These are phyloP conservation scores for Pollenia labialis DNA, from an alignment of 2,888 invertebrate species.

Conservation along the genomic window DNA sequence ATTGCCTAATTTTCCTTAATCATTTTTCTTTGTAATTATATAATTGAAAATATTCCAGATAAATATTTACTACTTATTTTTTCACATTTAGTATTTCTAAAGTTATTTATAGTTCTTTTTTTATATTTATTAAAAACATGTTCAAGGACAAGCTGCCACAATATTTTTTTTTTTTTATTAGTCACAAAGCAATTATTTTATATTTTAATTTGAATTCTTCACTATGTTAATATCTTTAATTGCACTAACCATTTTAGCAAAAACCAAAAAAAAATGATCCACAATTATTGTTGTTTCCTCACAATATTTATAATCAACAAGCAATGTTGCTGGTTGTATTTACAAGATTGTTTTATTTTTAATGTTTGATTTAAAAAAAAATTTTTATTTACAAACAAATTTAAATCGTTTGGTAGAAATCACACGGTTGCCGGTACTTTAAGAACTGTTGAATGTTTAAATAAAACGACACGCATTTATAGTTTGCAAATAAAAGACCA, in stretches of 20 bases:
- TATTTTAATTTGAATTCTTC: slow-evolving; percentile 37
- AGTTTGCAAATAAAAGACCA: slow-evolving; percentile 63
- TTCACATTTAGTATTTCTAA: not conserved
- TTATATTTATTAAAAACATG: slow-evolving; percentile 21
- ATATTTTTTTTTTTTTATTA: slow-evolving; percentile 19
- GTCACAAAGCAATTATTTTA: slow-evolving; percentile 33
- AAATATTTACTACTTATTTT: not conserved
- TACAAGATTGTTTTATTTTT: slow-evolving; percentile 38
- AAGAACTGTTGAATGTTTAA: slow-evolving; percentile 70
- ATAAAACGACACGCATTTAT: slow-evolving; percentile 69
- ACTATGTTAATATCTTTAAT: slow-evolving; percentile 54
- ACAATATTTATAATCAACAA: slow-evolving; percentile 29
- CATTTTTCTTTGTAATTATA: too few species aligned
- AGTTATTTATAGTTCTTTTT: slow-evolving; percentile 9
- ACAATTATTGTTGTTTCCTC: slow-evolving; percentile 18
- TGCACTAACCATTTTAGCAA: slow-evolving; percentile 68
- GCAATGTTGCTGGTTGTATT: slow-evolving; percentile 13
- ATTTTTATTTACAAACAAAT: slow-evolving; percentile 4
- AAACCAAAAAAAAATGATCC: slow-evolving; percentile 20
- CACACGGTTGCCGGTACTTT: slow-evolving; percentile 62
- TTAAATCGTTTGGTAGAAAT: slow-evolving; percentile 44
- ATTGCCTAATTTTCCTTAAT: too few species aligned
- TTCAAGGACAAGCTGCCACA: slow-evolving; percentile 36
- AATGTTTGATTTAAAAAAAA: not conserved
- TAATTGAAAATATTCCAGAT: too few species aligned